These are phyloP conservation scores for Sciurus vulgaris DNA, from an alignment of 2,797 vertebrate genomes.

Conservation along the genomic window DNA sequence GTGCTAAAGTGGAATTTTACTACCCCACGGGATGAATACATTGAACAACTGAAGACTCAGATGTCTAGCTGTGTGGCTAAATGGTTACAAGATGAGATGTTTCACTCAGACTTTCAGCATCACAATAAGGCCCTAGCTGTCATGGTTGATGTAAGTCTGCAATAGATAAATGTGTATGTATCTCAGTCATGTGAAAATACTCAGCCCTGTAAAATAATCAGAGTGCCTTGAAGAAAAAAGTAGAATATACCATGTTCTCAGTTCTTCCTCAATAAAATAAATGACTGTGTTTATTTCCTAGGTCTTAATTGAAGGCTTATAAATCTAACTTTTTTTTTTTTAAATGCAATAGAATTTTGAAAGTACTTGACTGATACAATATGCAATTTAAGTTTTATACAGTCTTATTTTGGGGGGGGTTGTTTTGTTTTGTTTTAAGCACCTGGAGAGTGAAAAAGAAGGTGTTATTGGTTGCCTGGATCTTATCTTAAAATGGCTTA, in stretches of 20 bases:
- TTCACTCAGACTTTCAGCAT: constrained; percentile 97
- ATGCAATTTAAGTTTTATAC: constrained; percentile 14
- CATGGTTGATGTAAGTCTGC: constrained; percentile 95
- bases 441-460: constrained; percentile 95
- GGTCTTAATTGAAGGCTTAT: constrained; percentile 30
- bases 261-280: constrained; percentile 5
- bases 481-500: constrained; percentile 98
- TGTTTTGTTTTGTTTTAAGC: constrained; percentile 87
- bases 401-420: constrained; percentile 58
- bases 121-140: constrained; percentile 96
- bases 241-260: constrained; percentile 14
- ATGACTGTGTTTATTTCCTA: constrained; percentile 22
- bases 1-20: constrained; percentile 99
- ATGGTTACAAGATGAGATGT: constrained; percentile 98
- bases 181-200: constrained; percentile 5
- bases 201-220: not conserved
- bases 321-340: constrained; percentile 23
- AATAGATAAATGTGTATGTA: not conserved
- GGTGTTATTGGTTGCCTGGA: constrained; percentile 96
- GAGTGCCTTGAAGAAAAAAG: constrained; percentile 46
- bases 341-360: constrained; percentile 21
- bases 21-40: constrained; percentile 97
- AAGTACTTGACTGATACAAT: constrained; percentile 28
- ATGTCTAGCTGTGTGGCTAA: constrained; percentile 95
- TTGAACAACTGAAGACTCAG: constrained; percentile 97